These are phyloP conservation scores for Cervus canadensis DNA, from an alignment of 2,113 vertebrate genomes.

Conservation along the genomic window DNA sequence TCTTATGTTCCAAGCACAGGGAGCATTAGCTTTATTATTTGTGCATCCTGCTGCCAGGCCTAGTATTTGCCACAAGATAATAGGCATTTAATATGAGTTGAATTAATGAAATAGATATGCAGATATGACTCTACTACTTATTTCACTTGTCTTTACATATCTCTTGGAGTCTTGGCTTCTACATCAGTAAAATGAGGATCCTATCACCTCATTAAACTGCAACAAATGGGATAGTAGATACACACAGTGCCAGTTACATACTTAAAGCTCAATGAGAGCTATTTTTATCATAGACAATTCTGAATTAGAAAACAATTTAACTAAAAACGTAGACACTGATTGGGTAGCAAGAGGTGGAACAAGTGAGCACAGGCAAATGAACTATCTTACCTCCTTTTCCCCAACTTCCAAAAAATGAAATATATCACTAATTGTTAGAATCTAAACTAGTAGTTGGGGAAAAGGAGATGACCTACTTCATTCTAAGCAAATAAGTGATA, in stretches of 20 bases:
- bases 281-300: background rate
- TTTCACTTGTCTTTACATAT: background rate
- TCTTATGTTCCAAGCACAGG: background rate
- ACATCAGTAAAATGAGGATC: constrained; percentile 7
- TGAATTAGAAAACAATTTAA: background rate
- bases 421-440: background rate
- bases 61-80: background rate
- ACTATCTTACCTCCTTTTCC: background rate
- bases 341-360: background rate
- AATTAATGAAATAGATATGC: background rate
- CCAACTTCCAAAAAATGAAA: background rate
- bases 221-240: background rate
- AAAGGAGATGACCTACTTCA: background rate
- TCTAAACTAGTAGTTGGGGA: background rate
- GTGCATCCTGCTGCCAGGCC: too few species aligned
- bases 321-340: background rate
- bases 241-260: background rate
- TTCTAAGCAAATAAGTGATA: background rate
- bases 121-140: background rate
- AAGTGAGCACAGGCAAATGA: background rate
- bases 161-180: background rate
- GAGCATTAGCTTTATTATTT: background rate
- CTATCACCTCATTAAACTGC: background rate
- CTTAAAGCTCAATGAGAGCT: background rate
- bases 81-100: background rate